A percentile compares a stretch with the other conserved stretches of the same genome.
phyloP scores from a whole-genome alignment of 1,140 invertebrate genomes.

The Dreissena polymorpha region DNA sequence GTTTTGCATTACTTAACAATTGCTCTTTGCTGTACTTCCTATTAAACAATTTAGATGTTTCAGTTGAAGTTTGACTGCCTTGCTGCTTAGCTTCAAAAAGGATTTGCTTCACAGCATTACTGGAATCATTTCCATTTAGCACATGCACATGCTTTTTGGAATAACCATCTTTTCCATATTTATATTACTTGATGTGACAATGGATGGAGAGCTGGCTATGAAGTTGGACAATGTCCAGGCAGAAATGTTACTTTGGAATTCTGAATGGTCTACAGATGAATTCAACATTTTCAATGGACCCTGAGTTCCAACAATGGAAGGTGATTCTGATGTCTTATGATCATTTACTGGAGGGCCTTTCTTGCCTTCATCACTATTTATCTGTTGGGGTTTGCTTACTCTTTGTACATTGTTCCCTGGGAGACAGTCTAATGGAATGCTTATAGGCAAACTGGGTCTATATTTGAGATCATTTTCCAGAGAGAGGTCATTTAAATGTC shows the following conservation, averaged over 20 bases:
- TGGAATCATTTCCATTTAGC: constrained; percentile 39
- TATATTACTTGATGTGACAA: constrained; percentile 8
- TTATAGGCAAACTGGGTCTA: constrained; percentile 53
- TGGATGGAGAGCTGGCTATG: constrained; percentile 11
- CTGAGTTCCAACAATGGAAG: neutral
- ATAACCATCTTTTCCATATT: constrained; percentile 36
- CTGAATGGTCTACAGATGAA: neutral
- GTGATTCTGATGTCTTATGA: neutral
- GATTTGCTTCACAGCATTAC: constrained; percentile 37
- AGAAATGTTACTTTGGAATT: constrained; percentile 13
- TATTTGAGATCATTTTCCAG: constrained; percentile 41
- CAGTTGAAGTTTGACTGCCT: neutral
- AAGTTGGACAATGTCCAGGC: constrained; percentile 47
- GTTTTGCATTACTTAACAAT: neutral
- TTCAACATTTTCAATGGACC: neutral
- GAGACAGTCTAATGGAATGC: constrained; percentile 55
- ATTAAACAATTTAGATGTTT: constrained; percentile 10
- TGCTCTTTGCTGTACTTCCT: constrained; percentile 20
- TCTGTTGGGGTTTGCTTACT: neutral
- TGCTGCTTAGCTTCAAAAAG: constrained; percentile 12
- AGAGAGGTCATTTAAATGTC: constrained; percentile 9
- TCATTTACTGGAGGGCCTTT: neutral
- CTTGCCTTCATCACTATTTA: neutral
- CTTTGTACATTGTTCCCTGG: constrained; percentile 44
- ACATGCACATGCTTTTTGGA: constrained; percentile 43